Evolutionary conservation across 30 jellyfish, hydroid and myxozoan species (phyloP).

Genomic region (Cassiopea andromeda): DNA sequence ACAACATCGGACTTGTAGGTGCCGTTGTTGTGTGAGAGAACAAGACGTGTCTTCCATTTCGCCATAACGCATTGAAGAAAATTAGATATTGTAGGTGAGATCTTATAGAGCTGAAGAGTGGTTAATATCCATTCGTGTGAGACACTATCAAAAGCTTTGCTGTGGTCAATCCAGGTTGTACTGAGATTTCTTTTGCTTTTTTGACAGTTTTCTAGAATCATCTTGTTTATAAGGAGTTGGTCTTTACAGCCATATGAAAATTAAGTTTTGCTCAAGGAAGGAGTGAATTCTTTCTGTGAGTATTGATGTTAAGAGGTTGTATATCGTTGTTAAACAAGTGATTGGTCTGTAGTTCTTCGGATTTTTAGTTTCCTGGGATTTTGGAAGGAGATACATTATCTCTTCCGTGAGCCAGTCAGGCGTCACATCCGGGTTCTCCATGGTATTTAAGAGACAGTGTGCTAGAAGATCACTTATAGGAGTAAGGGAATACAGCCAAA

Average conservation of each 20-base stretch:
- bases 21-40: too few species aligned
- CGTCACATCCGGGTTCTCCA: background rate
- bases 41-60: too few species aligned
- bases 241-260: background rate
- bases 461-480: background rate
- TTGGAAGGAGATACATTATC: constrained; percentile 1
- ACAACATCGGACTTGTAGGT: too few species aligned
- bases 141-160: too few species aligned
- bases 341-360: constrained; percentile 14
- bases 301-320: too few species aligned
- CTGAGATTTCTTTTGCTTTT: background rate
- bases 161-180: too few species aligned
- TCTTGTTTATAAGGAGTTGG: background rate
- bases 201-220: background rate
- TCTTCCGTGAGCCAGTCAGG: constrained; percentile 26
- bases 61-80: too few species aligned
- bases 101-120: too few species aligned
- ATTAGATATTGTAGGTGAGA: too few species aligned
- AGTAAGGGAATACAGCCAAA: constrained; percentile 8
- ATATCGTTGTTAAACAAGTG: background rate
- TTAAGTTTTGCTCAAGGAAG: background rate
- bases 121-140: too few species aligned
- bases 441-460: background rate
- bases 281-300: background rate
- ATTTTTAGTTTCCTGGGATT: background rate